Conservation (phyloP, 1,140 invertebrate species). For the Hypothenemus hampei region DNA sequence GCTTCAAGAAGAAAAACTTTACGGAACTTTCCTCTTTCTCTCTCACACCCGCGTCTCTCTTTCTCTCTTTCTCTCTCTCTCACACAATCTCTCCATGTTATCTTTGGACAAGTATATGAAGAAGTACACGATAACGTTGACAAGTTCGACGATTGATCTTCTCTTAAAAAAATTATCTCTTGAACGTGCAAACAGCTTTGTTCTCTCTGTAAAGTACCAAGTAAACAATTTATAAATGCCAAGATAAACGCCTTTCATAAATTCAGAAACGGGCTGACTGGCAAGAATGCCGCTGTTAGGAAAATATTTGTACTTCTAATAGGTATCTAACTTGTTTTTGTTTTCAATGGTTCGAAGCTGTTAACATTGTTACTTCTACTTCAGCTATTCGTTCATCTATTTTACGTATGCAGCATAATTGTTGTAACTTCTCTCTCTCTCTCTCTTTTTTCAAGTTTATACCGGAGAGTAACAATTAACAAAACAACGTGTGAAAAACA, state of each 20-base stretch:
- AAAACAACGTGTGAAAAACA: too few species aligned
- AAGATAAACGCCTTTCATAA: slow-evolving; percentile 24
- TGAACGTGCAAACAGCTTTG: slow-evolving; percentile 15
- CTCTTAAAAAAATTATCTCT: slow-evolving; percentile 15
- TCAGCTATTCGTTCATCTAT: slow-evolving; percentile 4
- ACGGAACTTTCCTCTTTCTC: too few species aligned
- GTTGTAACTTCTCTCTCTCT: too few species aligned
- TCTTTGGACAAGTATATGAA: slow-evolving; percentile 7
- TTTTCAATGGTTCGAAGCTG: slow-evolving; percentile 10
- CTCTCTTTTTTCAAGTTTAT: too few species aligned
- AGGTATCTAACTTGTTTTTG: slow-evolving; percentile 16
- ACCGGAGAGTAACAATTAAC: too few species aligned
- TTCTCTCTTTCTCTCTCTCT: too few species aligned
- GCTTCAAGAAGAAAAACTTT: too few species aligned
- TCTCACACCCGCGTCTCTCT: too few species aligned
- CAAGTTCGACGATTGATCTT: slow-evolving; percentile 18
- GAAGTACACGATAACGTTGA: slow-evolving; percentile 11
- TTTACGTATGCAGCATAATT: too few species aligned
- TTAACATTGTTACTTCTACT: slow-evolving; percentile 9
- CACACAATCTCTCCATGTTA: too few species aligned
- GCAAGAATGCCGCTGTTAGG: slow-evolving; percentile 18
- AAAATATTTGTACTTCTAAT: slow-evolving; percentile 20
- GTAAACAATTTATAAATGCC: slow-evolving; percentile 21
- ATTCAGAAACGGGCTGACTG: slow-evolving; percentile 19
- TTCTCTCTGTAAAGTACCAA: slow-evolving; percentile 13